These are phyloP conservation scores for Cataglyphis rosenhaueri DNA, from an alignment of 2,888 invertebrate genomes.

Conservation along the genomic window DNA sequence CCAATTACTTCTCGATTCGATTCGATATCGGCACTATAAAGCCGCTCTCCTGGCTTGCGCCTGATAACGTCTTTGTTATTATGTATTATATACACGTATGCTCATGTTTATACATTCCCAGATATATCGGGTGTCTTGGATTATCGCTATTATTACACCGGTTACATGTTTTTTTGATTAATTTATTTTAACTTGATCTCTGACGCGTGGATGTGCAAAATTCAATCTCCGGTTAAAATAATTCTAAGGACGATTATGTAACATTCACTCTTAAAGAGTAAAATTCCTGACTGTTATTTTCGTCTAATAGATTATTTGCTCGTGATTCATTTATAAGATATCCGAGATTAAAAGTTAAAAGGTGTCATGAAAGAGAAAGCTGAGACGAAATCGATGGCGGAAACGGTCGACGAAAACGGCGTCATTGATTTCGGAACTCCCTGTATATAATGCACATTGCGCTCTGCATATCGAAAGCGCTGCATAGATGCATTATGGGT, in stretches of 20 bases:
- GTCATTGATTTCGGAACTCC: background rate
- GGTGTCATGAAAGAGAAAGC: background rate
- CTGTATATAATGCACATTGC: conserved; percentile 12
- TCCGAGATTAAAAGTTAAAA: background rate
- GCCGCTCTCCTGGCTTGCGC: conserved; percentile 18
- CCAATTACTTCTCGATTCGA: conserved; percentile 44
- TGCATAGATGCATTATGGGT: conserved; percentile 65
- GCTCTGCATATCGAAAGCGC: conserved; percentile 48
- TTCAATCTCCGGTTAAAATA: background rate
- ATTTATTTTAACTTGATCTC: background rate
- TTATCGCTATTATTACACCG: conserved; percentile 12
- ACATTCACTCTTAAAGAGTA: background rate
- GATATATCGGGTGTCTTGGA: background rate
- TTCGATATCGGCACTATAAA: conserved; percentile 33
- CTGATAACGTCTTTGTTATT: conserved; percentile 32
- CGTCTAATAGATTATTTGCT: background rate
- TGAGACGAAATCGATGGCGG: background rate
- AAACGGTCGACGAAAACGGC: background rate
- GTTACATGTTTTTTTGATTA: background rate
- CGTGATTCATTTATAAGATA: background rate
- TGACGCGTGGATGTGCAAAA: background rate
- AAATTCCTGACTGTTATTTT: background rate
- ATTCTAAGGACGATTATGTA: background rate
- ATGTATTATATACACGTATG: background rate
- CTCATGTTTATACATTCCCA: background rate